Base-by-base conservation (phyloP, 2,888 invertebrate genomes). In the Trichacis sp. region DNA sequence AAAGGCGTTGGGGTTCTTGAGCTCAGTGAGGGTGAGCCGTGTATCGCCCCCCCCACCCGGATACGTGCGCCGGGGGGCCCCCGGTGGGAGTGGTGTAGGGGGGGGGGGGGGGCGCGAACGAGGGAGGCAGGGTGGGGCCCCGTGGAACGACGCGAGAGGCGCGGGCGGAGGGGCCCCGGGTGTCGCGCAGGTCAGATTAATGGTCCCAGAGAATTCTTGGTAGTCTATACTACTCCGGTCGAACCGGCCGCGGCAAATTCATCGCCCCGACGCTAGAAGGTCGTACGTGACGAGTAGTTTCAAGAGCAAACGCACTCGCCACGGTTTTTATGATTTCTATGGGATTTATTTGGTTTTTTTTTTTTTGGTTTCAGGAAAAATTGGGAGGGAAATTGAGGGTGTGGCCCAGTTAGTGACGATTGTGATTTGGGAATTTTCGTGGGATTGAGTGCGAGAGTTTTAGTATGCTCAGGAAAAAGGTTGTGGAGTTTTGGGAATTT, bases 111-210 rank as follows among this genome's bases (percentile, higher is more conserved):
- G 40, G 51, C 42, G 69, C 53, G 69, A 58, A 69, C 64, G 62
- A 62, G 64, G 43, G 66, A 56, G 55, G 57, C 24, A 33, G 55
- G 33, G 54, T 49, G 48, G 50, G 64, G 61, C 53, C 56, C 57
- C 60, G 62, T 62, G 48, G 49, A 46, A 24, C 33, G 47, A 53
- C 29, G 50, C 55, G 48, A 36, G 17, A 47, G 38, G 9, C 29
- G 51, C 40, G 54, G 59, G 54, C 55, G 40, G 48, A 59, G 65
- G 73, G 70, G 57, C 64, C 66, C 52, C 62, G 75, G 75, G 79
- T 82, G 82, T 81, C 81, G 77, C 79, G 73, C 71, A 68, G 79
- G 71, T 72, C 79, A 82, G 81, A 82, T 82, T 81, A 81, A 83
- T 83, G 81, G 81, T 81, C 76, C 74, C 74, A 58, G 71, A 56